Percentiles rank a stretch among this genome's conserved stretches.
Evolutionary conservation across 2,797 vertebrate species (phyloP).

Genomic region (Rhabdomys pumilio): DNA sequence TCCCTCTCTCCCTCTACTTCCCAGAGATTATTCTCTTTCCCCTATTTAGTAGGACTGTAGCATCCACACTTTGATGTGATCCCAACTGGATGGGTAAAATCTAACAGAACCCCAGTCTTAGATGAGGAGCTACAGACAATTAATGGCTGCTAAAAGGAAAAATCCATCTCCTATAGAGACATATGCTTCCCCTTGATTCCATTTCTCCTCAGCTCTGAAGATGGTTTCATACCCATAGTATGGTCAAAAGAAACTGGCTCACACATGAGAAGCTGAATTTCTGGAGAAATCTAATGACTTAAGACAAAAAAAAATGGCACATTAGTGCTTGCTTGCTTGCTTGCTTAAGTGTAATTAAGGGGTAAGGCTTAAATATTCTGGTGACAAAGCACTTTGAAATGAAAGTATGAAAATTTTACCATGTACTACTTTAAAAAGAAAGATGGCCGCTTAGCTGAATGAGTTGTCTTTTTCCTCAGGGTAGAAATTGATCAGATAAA

Average conservation of each 20-base stretch:
- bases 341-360: not conserved
- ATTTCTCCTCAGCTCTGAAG: not conserved
- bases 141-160: not conserved
- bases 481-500: not conserved
- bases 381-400: not conserved
- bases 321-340: too few relatives aligned
- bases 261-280: not conserved
- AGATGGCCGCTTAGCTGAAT: not conserved
- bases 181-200: not conserved
- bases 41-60: too few relatives aligned
- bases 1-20: too few relatives aligned
- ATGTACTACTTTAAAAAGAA: conserved; percentile 18
- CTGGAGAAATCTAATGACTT: not conserved
- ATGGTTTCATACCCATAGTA: not conserved
- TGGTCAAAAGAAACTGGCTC: not conserved
- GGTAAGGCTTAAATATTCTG: conserved; percentile 4
- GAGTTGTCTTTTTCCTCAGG: not conserved
- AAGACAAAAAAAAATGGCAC: not conserved
- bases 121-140: not conserved
- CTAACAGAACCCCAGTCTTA: not conserved
- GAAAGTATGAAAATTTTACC: not conserved
- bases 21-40: too few relatives aligned
- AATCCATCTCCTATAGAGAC: not conserved
- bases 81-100: not conserved
- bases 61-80: too few relatives aligned